Evolutionary conservation across 2,797 vertebrate genomes (phyloP).

Genomic region (Thalassophryne amazonica): DNA sequence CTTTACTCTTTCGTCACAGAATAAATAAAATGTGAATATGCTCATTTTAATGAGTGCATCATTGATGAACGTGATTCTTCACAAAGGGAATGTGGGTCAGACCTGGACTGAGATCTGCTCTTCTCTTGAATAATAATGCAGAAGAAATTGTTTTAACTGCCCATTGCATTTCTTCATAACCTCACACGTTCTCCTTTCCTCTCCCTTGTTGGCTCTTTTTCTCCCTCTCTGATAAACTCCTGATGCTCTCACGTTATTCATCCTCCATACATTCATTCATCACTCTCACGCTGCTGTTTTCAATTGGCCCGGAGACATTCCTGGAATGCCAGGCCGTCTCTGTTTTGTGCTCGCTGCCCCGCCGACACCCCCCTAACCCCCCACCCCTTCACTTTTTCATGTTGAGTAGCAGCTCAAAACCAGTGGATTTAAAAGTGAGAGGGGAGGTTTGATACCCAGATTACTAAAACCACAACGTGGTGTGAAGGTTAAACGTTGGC

Average conservation of each 20-base stretch:
- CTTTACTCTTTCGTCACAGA: too few relatives aligned
- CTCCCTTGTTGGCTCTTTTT: not conserved
- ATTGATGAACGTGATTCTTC: too few relatives aligned
- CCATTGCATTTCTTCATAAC: not conserved
- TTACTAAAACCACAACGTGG: too few relatives aligned
- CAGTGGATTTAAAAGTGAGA: not conserved
- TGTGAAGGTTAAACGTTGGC: too few relatives aligned
- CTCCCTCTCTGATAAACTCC: constrained; percentile 40
- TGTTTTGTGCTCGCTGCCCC: constrained; percentile 20
- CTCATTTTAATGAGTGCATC: too few relatives aligned
- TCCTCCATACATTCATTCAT: constrained; percentile 62
- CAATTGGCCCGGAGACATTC: constrained; percentile 63
- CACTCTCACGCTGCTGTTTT: constrained; percentile 60
- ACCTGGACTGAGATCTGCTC: too few relatives aligned
- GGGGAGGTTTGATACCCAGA: too few relatives aligned
- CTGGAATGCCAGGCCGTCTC: constrained; percentile 52
- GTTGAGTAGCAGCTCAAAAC: constrained; percentile 7
- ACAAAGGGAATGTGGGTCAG: too few relatives aligned
- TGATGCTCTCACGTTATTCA: constrained; percentile 55
- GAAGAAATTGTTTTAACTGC: too few relatives aligned
- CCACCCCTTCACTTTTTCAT: constrained; percentile 9
- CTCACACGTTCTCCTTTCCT: not conserved
- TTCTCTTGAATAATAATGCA: too few relatives aligned
- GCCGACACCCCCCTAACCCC: too few relatives aligned
- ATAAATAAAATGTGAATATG: too few relatives aligned